A percentile compares a stretch with the other conserved stretches of the same genome.
Evolutionary conservation across 2,797 vertebrate species (phyloP).

Genomic region (Orestias chungarensis): DNA sequence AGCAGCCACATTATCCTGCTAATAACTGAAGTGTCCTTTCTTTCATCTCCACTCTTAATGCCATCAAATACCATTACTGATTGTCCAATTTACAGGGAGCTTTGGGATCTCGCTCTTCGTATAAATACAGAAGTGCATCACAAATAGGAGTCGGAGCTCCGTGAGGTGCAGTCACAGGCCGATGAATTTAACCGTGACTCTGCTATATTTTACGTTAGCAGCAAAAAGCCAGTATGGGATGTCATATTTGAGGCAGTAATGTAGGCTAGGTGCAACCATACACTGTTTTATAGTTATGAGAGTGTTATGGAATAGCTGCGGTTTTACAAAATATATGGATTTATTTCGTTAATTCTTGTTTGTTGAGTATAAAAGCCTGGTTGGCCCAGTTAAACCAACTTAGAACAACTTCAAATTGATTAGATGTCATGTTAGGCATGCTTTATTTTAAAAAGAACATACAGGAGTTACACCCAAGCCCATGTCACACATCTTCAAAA

Average conservation of each 20-base stretch:
- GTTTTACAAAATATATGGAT: not conserved
- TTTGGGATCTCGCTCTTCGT: conserved; percentile 61
- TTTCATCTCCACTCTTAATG: conserved; percentile 77
- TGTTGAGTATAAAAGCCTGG: not conserved
- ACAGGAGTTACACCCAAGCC: not conserved
- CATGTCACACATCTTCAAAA: not conserved
- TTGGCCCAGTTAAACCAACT: not conserved
- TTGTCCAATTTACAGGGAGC: conserved; percentile 77
- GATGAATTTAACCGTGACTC: conserved; percentile 26
- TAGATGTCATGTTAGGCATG: not conserved
- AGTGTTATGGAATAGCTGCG: conserved; percentile 22
- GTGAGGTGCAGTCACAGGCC: conserved; percentile 42
- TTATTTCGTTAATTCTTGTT: not conserved
- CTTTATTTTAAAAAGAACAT: not conserved
- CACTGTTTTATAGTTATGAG: conserved; percentile 30
- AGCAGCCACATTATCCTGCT: conserved; percentile 73
- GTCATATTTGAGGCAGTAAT: conserved; percentile 28
- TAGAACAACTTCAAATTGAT: not conserved
- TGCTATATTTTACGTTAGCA: conserved; percentile 8
- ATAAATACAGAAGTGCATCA: conserved; percentile 55
- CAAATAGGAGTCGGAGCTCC: conserved; percentile 49
- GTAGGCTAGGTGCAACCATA: not conserved
- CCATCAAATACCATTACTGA: conserved; percentile 77
- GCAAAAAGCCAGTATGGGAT: conserved; percentile 15
- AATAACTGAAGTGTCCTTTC: conserved; percentile 78